Base-by-base conservation (phyloP, 2,797 vertebrate species). In the Eutrigla gurnardus region DNA sequence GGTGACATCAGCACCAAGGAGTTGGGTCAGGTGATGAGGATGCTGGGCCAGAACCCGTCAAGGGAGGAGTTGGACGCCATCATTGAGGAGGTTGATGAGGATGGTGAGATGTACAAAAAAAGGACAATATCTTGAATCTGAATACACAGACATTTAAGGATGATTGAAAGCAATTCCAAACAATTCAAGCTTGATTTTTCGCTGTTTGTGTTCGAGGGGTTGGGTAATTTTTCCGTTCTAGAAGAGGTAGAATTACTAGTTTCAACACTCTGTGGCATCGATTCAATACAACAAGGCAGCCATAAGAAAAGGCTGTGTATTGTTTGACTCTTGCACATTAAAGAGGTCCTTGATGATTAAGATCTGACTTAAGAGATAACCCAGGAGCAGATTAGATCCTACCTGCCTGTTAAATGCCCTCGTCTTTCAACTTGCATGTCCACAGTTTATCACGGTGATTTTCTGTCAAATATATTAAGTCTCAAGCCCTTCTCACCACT, bases 1-100 rank as follows among this genome's bases (percentile, higher is more conserved):
- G 98, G 98, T 63, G 98, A 99, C 73, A 99, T 99, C 96, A 99
- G 98, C 95, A 99, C 98, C 93, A 99, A 98, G 91, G 98, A 99
- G 95, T 55, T 99, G 96, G 98, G 98, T 65, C 95, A 94, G 0
- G 98, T 99, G 88, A 99, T 99, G 98, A 96, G 96, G 93, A 99
- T 99, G 96, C 87, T 99, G 92, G 98, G 98, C 36, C 98, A 99
- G 94, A 99, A 96, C 39, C 98, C 98, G 83, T 97, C 97, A 77
- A 97, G 97, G 86, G 97, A 99, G 90, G 98, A 99, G 95, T 60
- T 99, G 95, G 96, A 97, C 2, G 97, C 97, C 93, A 99, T 99
- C 96, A 99, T 99, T 4, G 97, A 99, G 93, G 98, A 99, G 93
- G 98, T 99, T 84, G 98, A 99, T 3, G 98, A 99, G 89, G 98